Conservation (phyloP, 2,113 vertebrate species). For the Rhabdornis inornatus region DNA sequence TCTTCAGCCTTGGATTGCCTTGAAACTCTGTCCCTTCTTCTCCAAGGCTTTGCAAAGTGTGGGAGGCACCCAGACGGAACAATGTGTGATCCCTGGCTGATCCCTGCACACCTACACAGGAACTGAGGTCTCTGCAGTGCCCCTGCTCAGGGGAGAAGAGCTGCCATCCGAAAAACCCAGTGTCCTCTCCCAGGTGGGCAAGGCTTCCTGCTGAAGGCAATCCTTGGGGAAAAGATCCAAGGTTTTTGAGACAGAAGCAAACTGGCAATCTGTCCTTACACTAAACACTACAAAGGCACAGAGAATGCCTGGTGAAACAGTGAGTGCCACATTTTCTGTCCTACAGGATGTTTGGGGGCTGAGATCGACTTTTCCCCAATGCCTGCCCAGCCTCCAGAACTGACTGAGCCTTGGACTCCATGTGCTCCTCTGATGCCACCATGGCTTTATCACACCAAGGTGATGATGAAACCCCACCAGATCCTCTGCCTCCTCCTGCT, state of each 20-base stretch:
- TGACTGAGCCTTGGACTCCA: neutral
- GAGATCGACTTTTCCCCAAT: neutral
- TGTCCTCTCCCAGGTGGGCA: neutral
- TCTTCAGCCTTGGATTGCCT: neutral
- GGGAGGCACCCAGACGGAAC: neutral
- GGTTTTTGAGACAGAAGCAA: neutral
- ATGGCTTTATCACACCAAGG: neutral
- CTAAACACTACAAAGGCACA: neutral
- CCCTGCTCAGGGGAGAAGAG: neutral
- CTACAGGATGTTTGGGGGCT: neutral
- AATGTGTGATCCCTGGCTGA: neutral
- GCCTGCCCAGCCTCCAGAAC: neutral
- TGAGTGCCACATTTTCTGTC: neutral
- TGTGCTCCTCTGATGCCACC: rapidly evolving
- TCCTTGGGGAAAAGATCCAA: rapidly evolving
- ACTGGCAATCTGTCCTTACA: neutral
- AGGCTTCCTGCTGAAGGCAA: neutral
- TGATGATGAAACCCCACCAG: neutral
- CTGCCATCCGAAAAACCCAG: neutral
- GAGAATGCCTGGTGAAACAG: neutral
- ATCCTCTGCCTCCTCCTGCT: neutral
- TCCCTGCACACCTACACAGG: neutral
- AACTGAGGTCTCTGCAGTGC: neutral
- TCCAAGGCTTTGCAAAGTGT: neutral
- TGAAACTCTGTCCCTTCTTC: neutral